Percentiles rank a stretch among this genome's conserved stretches.
Conservation (phyloP, 2,888 invertebrate species). For the Anaspis maculata region DNA sequence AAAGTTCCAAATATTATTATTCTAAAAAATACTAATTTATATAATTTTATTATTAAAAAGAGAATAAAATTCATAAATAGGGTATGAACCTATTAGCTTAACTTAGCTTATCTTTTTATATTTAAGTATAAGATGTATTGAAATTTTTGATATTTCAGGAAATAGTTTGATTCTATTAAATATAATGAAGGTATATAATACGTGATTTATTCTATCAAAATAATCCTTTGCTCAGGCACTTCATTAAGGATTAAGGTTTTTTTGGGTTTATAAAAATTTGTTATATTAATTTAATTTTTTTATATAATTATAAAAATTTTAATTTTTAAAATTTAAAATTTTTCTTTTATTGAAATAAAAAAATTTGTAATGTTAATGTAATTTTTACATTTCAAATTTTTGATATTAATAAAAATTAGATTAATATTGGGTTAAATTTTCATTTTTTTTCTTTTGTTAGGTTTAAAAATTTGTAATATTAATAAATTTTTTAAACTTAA, state of each 20-base stretch:
- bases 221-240: conserved; percentile 53
- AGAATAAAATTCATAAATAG: conserved; percentile 44
- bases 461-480: conserved; percentile 5
- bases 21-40: conserved; percentile 46
- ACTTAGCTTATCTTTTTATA: conserved; percentile 51
- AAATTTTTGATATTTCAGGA: conserved; percentile 53
- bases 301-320: too few species aligned
- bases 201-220: conserved; percentile 55
- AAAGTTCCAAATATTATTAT: conserved; percentile 43
- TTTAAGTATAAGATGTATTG: conserved; percentile 56
- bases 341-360: too few species aligned
- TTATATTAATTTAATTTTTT: too few species aligned
- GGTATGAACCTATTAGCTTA: conserved; percentile 45
- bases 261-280: too few species aligned
- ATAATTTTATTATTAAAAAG: conserved; percentile 48
- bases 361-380: conserved; percentile 7
- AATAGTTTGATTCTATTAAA: conserved; percentile 56
- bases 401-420: too few species aligned
- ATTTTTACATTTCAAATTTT: conserved; percentile 22
- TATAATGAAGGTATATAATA: conserved; percentile 42
- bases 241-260: conserved; percentile 26
- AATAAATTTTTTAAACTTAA: conserved; percentile 20
- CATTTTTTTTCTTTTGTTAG: too few species aligned
- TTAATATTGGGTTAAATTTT: too few species aligned
- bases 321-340: too few species aligned